A percentile compares a stretch with the other conserved stretches of the same genome.
phyloP scores from a whole-genome alignment of 2,113 vertebrate genomes.

The Turdus rufiventris region DNA sequence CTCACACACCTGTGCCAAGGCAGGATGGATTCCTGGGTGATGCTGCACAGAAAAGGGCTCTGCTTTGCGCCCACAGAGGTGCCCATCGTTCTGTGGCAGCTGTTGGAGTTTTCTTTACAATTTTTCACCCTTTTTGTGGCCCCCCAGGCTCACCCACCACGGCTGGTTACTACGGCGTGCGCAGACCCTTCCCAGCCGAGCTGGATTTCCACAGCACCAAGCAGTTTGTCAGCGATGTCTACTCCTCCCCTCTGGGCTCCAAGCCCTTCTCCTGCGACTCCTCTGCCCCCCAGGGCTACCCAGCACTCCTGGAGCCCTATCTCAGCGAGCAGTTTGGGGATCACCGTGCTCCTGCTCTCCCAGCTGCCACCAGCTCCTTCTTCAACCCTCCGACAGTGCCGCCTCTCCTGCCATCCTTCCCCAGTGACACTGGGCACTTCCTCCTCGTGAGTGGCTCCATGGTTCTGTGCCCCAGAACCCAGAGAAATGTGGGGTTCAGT shows the following conservation, averaged over 20 bases:
- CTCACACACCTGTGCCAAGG: background rate
- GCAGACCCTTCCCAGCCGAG: conserved; percentile 83
- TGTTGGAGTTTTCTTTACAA: rapidly evolving
- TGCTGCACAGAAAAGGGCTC: background rate
- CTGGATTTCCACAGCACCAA: conserved; percentile 82
- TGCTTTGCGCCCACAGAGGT: background rate
- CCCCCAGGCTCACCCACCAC: conserved; percentile 78
- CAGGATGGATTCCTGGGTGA: background rate
- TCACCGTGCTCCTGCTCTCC: conserved; percentile 72
- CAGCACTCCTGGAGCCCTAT: conserved; percentile 82
- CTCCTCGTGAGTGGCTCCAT: conserved; percentile 77
- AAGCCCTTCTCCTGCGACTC: conserved; percentile 84
- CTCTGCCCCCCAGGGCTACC: conserved; percentile 71
- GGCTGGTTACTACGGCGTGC: conserved; percentile 80
- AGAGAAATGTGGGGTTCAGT: background rate
- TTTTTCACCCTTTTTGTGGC: background rate
- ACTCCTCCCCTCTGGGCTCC: conserved; percentile 65
- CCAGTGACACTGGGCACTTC: conserved; percentile 77
- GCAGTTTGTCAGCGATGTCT: conserved; percentile 77
- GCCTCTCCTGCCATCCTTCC: conserved; percentile 81
- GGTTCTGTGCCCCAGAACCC: background rate
- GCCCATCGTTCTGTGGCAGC: background rate
- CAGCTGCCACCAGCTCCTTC: conserved; percentile 67
- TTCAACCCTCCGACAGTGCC: conserved; percentile 79
- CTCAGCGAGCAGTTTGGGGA: conserved; percentile 82